Base-by-base conservation (phyloP, 1,140 invertebrate species). In the Cydia splendana region DNA sequence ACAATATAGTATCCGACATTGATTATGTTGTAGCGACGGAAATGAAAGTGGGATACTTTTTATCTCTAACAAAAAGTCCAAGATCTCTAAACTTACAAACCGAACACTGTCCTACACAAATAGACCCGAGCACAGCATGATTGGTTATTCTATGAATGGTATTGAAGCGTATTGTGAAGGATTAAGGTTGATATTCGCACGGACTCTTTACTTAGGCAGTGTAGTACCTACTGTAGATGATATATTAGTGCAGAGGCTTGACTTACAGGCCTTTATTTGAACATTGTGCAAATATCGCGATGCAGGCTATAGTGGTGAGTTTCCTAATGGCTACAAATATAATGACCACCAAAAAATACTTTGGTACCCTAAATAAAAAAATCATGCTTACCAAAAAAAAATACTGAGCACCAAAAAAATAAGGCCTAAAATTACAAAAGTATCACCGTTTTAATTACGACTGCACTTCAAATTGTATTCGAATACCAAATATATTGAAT, bases 11-110 rank as follows among this genome's bases (percentile, higher is more conserved):
- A 62, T 62, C 10, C 4, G 7, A 62, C 53, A 12, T 24, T 24
- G 9, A 24, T 62, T 57, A 57, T 62, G 20, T 62, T 62, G 15
- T n/a, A 62, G 9, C 57, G 12, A 62, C 18, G 57, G 57, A 62
- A 62, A 62, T 62, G 57, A 62, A 62, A 62, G 57, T 24, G 57
- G 57, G 20, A 62, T 62, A 24, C 18, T 62, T 62, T 62, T 62
- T 62, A 24, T 24, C 7, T 62, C 57, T 24, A 2, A 24, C 57
- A 62, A 62, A 62, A 62, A 62, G 15, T 62, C 10, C 57, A 48
- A 24, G 57, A 62, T 53, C 48, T 53, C 48, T 53, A 15, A 53
- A 15, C 15, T 53, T 48, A 48, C 45, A 48, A 53, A 18, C n/a
- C 20, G 20, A 62, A 62, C 57, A 62, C 9, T 62, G 51, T 6